Evolutionary conservation across 2,888 invertebrate genomes (phyloP), one percentile per base, ranked within the genome.

Genomic region (Phalangium opilio): DNA sequence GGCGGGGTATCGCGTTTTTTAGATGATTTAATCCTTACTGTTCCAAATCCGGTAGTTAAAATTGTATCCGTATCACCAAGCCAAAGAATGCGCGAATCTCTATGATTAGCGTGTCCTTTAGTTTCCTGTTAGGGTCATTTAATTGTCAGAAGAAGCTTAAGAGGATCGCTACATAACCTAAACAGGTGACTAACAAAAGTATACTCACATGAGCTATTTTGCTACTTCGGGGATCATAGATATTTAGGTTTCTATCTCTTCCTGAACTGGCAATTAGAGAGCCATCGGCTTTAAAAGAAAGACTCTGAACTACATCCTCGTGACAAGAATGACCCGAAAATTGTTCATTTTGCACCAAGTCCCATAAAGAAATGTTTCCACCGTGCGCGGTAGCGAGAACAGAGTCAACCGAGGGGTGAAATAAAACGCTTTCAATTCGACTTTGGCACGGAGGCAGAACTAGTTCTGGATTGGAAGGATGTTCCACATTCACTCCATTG

Each of bases 61-160:
- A 95, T 77, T 53, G 80, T 75, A 51, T 82, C 79, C 57, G 78
- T 78, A 58, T 84, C 81, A 2, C 87, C 90, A 1, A 93, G 70
- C 87, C 90, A 95, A 3, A 89, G 79, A 1, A 90, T 77, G 49
- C 91, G 72, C 2, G 89, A 89, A 61, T 91, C 91, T 66, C 87
- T 89, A 55, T 87, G 83, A 63, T 82, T 86, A 64, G 83, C 83
- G 67, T 90, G 89, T 60, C 86, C 85, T 58, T 77, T 76, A 33
- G 66, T 63, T 55, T 63, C 62, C 66, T 65, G 55, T 19, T 19
- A n/a, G n/a, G n/a, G n/a, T n/a, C n/a, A n/a, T n/a, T n/a, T n/a
- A n/a, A n/a, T n/a, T n/a, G n/a, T n/a, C n/a, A n/a, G 27, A 27
- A 27, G 8, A 27, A 27, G 8, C 27, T n/a, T n/a, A n/a, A n/a